phyloP scores from a whole-genome alignment of 2,797 vertebrate genomes.

The Labeo calbasu region DNA sequence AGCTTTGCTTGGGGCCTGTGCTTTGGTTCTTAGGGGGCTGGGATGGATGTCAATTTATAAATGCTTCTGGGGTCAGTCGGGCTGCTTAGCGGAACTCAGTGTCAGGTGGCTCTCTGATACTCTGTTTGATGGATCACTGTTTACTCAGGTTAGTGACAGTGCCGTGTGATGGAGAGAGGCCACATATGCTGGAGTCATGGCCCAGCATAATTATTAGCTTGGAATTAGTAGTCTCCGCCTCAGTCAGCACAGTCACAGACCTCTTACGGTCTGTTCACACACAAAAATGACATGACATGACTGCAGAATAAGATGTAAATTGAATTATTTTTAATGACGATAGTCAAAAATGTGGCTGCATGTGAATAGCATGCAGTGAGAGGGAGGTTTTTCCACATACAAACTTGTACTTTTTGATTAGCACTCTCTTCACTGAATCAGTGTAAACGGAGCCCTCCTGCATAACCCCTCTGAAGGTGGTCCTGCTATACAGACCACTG shows the following conservation, averaged over 20 bases:
- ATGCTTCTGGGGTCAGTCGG: neutral
- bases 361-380: neutral
- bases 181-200: slow-evolving; percentile 19
- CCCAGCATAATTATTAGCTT: slow-evolving; percentile 6
- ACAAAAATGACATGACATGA: neutral
- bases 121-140: slow-evolving; percentile 38
- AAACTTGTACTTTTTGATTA: neutral
- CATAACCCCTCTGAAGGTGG: slow-evolving; percentile 35
- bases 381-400: neutral
- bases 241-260: neutral
- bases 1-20: neutral
- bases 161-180: slow-evolving; percentile 17
- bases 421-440: neutral
- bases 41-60: neutral
- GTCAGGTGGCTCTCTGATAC: slow-evolving; percentile 1
- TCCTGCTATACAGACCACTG: slow-evolving; percentile 10
- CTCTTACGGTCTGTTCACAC: neutral
- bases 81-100: slow-evolving; percentile 3
- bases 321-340: neutral
- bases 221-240: neutral
- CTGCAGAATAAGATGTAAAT: neutral
- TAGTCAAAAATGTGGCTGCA: neutral
- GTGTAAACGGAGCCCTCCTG: neutral
- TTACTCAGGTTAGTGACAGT: neutral
- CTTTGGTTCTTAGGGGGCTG: neutral